phyloP scores from a whole-genome alignment of 2,797 vertebrate species.

The Syncerus caffer region DNA sequence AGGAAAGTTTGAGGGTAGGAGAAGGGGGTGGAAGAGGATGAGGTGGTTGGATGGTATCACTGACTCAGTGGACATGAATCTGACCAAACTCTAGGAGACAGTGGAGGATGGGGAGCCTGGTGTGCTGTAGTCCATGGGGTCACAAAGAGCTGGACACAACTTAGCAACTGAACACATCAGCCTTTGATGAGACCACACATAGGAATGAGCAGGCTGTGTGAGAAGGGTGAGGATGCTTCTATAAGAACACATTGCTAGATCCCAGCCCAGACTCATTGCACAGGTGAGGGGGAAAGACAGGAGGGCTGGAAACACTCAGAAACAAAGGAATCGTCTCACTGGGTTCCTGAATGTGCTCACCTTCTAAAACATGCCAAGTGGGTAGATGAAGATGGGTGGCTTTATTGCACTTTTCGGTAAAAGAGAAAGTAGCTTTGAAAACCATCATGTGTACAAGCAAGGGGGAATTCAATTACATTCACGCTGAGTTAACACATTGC shows the following conservation, averaged over 20 bases:
- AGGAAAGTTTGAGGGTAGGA: background rate
- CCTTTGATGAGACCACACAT: background rate
- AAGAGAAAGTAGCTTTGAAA: background rate
- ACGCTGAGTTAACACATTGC: background rate
- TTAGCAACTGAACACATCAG: background rate
- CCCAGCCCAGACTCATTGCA: background rate
- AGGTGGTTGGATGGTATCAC: background rate
- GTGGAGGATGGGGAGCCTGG: background rate
- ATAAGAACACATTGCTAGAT: background rate
- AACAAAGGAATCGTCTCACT: background rate
- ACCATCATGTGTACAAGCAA: background rate
- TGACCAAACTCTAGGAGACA: background rate
- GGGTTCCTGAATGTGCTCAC: fast-evolving
- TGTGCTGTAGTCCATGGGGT: background rate
- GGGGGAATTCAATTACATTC: background rate
- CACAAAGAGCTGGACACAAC: background rate
- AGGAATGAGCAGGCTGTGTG: background rate
- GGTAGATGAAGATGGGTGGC: too few species aligned
- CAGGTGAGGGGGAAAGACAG: background rate
- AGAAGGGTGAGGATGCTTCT: background rate
- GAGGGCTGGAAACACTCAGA: background rate
- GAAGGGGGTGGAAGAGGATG: background rate
- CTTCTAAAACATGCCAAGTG: background rate
- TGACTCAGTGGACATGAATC: background rate
- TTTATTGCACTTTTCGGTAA: background rate